These are phyloP conservation scores for Valencia hispanica DNA, from an alignment of 2,797 vertebrate genomes.

Conservation along the genomic window DNA sequence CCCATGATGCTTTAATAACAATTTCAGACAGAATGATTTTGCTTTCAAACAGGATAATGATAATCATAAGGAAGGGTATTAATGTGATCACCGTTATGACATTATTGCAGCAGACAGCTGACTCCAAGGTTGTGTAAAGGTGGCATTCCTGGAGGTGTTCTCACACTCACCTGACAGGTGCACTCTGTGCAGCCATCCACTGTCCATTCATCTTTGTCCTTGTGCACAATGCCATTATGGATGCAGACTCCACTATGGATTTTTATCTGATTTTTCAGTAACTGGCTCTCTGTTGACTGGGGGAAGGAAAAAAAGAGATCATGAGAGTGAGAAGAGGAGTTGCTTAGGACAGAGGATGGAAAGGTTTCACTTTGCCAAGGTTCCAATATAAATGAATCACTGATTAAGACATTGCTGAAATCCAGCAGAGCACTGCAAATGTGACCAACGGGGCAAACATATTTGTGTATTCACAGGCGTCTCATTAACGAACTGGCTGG, in stretches of 20 bases:
- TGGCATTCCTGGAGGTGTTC: conserved; percentile 43
- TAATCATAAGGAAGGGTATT: conserved; percentile 22
- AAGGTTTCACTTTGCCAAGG: conserved; percentile 73
- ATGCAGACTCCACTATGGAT: conserved; percentile 85
- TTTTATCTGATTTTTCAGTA: conserved; percentile 78
- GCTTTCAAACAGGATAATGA: conserved; percentile 40
- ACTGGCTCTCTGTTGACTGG: conserved; percentile 84
- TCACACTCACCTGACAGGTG: conserved; percentile 90
- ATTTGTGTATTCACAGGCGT: conserved; percentile 79
- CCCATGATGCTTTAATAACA: conserved; percentile 45
- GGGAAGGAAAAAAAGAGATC: conserved; percentile 23
- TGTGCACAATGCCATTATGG: conserved; percentile 89
- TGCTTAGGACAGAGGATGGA: conserved; percentile 64
- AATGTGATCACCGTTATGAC: conserved; percentile 52
- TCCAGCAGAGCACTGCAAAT: conserved; percentile 67
- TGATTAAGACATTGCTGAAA: conserved; percentile 76
- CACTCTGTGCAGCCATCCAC: conserved; percentile 97
- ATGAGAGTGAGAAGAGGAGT: conserved; percentile 27
- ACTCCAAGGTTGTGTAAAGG: conserved; percentile 25
- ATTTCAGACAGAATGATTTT: conserved; percentile 30
- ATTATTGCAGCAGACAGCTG: conserved; percentile 40
- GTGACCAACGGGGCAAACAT: conserved; percentile 62
- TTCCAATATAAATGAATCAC: conserved; percentile 76
- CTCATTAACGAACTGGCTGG: conserved; percentile 75
- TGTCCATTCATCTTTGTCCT: conserved; percentile 92